Conservation (phyloP, 2,797 vertebrate species). For the Mus minutoides region DNA sequence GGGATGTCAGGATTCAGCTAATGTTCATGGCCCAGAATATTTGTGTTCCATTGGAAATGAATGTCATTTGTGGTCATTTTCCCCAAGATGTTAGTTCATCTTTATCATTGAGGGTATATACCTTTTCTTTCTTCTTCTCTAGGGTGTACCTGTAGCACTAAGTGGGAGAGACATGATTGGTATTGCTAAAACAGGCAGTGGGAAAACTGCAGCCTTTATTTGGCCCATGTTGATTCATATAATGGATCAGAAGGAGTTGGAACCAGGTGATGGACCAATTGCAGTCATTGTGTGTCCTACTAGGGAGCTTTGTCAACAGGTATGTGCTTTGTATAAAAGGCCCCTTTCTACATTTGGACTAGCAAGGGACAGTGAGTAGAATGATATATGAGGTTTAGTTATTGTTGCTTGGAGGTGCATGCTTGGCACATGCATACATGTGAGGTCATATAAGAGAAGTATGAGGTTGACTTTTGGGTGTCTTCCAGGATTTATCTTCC, state of each 20-base stretch:
- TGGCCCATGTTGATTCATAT: conserved; percentile 99
- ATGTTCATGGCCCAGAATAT: neutral
- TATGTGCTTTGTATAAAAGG: conserved; percentile 77
- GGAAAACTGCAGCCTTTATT: conserved; percentile 99
- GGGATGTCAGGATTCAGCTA: neutral
- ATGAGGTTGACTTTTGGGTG: neutral
- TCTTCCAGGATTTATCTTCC: neutral
- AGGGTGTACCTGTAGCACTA: conserved; percentile 98
- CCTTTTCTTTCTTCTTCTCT: conserved; percentile 41
- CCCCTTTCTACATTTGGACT: neutral
- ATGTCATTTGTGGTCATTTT: conserved; percentile 29
- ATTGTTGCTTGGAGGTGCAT: neutral
- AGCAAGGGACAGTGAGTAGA: neutral
- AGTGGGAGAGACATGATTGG: conserved; percentile 99
- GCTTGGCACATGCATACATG: neutral
- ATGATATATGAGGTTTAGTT: neutral
- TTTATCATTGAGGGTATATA: conserved; percentile 26
- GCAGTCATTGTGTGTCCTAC: conserved; percentile 97
- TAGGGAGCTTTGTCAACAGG: conserved; percentile 99
- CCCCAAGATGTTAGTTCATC: neutral
- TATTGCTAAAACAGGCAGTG: conserved; percentile 99
- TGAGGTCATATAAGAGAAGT: neutral
- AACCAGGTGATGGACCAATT: conserved; percentile 96
- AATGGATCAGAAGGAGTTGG: conserved; percentile 99
- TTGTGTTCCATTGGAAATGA: conserved; percentile 60